A percentile compares a stretch with the other conserved stretches of the same genome.
Conservation (phyloP, 2,113 vertebrate species). For the Sorex araneus region DNA sequence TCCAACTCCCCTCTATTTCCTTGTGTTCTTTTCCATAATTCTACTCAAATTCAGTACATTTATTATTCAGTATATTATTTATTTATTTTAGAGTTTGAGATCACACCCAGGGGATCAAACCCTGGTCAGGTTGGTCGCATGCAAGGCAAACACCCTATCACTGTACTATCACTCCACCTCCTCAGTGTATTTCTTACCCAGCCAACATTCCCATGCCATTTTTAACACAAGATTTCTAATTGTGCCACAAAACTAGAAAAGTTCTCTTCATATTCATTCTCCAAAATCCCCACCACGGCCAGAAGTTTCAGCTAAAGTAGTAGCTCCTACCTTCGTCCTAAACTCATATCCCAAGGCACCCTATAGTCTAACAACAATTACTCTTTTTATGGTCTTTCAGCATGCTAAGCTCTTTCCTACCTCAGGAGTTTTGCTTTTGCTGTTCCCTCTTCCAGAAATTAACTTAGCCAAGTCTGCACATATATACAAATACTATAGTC, state of each 20-base stretch:
- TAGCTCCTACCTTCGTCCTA: neutral
- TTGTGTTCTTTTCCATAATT: slow-evolving; percentile 14
- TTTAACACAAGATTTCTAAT: neutral
- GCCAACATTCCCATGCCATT: slow-evolving; percentile 10
- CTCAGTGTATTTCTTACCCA: slow-evolving; percentile 25
- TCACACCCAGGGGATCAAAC: too few species aligned
- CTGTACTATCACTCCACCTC: too few species aligned
- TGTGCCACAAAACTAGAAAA: slow-evolving; percentile 13
- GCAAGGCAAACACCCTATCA: too few species aligned
- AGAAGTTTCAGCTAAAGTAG: neutral
- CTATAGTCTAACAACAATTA: neutral
- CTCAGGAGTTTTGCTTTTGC: neutral
- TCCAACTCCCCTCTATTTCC: neutral
- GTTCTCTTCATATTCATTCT: neutral
- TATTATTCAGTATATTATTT: too few species aligned
- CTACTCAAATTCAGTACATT: slow-evolving; percentile 35
- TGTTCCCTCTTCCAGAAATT: neutral
- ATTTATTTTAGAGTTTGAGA: too few species aligned
- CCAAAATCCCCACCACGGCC: neutral
- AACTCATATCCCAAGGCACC: neutral
- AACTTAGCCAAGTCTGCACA: neutral
- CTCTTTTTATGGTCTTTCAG: neutral
- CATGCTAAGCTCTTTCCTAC: too few species aligned
- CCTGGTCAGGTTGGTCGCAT: too few species aligned
- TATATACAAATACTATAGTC: too few species aligned